Conservation (phyloP, 30 jellyfish, hydroid and myxozoan species). For the Haliclystus octoradiatus region DNA sequence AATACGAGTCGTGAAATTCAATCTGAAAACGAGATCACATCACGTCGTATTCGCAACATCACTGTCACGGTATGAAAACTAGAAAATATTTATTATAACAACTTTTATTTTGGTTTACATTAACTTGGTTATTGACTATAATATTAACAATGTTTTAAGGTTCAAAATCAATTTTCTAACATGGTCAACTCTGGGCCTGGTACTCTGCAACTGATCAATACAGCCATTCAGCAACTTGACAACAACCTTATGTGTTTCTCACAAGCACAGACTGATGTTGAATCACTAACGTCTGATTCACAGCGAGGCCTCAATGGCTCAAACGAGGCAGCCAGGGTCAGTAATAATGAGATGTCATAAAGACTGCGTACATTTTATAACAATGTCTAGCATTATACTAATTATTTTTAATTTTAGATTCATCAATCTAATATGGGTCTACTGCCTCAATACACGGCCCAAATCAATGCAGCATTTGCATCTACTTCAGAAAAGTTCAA, state of each 20-base stretch:
- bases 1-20: conserved; percentile 25
- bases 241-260: conserved; percentile 68
- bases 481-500: conserved; percentile 34
- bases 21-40: conserved; percentile 27
- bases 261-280: conserved; percentile 54
- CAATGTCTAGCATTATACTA: not conserved
- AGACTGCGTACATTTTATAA: not conserved
- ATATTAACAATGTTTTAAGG: conserved; percentile 16
- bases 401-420: conserved; percentile 5
- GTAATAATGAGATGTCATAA: not conserved
- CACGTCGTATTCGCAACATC: conserved; percentile 30
- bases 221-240: conserved; percentile 62
- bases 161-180: conserved; percentile 27
- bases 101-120: not conserved
- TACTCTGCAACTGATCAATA: conserved; percentile 38
- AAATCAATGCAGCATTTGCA: conserved; percentile 34
- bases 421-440: conserved; percentile 36
- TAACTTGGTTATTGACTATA: no score
- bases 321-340: conserved; percentile 46
- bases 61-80: conserved; percentile 25
- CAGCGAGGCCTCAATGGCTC: conserved; percentile 54
- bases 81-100: not conserved
- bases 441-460: conserved; percentile 43
- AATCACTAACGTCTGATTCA: conserved; percentile 47
- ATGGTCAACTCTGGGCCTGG: conserved; percentile 39